Base-by-base conservation (phyloP, 2,888 invertebrate species). In the Drosophila limbata region DNA sequence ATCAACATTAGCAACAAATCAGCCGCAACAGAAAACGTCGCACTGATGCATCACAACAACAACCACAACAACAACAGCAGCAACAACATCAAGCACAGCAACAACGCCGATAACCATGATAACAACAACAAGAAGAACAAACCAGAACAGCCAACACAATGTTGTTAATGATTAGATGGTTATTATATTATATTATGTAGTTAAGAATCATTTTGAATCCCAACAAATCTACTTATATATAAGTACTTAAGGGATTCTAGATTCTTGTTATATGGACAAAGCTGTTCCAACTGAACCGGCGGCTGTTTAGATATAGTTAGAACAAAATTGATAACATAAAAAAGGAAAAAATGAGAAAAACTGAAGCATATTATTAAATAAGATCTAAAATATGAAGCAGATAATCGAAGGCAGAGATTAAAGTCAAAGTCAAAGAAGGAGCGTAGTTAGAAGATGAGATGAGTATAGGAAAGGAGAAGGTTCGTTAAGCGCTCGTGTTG, bases 261-360 rank as follows among this genome's bases (percentile, higher is more conserved):
- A 66, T 50, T 28, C 44, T 65, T 55, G 13, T 42, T 37, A 35
- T 28, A 61, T 69, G 48, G 59, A 44, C 33, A 37, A 51, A 60
- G 61, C 45, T 47, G 62, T 59, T 39, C 5, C 39, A 71, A 37
- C 52, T 77, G 48, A 45, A 73, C 68, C 68, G 68, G 79, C 72
- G 71, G 80, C 83, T 84, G 88, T 84, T 88, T 84, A 84, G 85
- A 82, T 85, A 88, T 88, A 84, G 83, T 82, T 84, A 84, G 83
- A 84, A 80, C 80, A 83, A 84, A 87, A 79, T 87, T 84, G 67
- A 71, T 61, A 78, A 57, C 60, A 69, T 35, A 39, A 28, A 59
- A 64, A 39, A 10, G 19, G 33, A 25, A 28, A 42, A 3, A 40
- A 19, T 17, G 11, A 9, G 10, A 21, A 35, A 39, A 35, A 44